phyloP scores from a whole-genome alignment of 64 coral and sea anemone genomes.

The Orbicella faveolata region DNA sequence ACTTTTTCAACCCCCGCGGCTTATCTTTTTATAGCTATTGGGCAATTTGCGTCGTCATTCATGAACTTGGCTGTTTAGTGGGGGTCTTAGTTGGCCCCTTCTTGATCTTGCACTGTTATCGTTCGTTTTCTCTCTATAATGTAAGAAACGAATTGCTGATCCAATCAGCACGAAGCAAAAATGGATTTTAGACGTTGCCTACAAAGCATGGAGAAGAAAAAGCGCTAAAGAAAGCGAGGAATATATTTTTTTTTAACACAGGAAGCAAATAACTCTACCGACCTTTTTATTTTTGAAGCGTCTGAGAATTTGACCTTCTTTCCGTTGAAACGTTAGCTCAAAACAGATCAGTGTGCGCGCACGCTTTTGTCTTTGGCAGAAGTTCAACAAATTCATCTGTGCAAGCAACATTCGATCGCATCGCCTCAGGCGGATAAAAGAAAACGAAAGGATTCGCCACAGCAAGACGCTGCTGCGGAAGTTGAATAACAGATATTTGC shows the following conservation, averaged over 20 bases:
- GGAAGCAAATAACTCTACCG: background rate
- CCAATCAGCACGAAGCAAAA: background rate
- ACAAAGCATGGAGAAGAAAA: background rate
- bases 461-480: background rate
- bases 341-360: background rate
- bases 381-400: background rate
- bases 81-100: background rate
- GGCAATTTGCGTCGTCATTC: background rate
- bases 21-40: background rate
- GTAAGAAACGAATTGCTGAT: background rate
- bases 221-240: background rate
- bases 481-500: background rate
- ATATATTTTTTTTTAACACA: background rate
- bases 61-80: background rate
- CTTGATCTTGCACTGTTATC: background rate
- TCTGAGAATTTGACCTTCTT: background rate
- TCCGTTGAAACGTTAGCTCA: slow-evolving; percentile 9
- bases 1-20: background rate
- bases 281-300: background rate
- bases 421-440: background rate
- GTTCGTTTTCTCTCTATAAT: background rate
- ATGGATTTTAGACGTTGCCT: background rate
- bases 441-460: background rate
- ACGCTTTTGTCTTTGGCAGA: background rate
- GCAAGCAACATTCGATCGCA: background rate